Evolutionary conservation across 2,888 invertebrate species (phyloP), one percentile per base, ranked within the genome.

Genomic region (Deilephila elpenor): DNA sequence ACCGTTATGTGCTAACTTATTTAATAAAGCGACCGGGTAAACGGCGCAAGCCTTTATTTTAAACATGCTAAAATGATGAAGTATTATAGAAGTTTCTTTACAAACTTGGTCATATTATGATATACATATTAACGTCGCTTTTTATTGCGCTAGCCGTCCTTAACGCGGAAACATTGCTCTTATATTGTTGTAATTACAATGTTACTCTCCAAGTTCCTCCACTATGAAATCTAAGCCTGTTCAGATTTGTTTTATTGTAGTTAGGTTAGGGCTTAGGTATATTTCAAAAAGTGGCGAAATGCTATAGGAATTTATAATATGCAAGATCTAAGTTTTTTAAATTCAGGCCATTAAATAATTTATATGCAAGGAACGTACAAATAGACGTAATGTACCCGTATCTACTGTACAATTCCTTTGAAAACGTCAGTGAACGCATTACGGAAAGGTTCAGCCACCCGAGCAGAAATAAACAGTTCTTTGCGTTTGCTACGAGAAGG

Each of bases 401-500:
- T 56, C 56, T 19, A 5, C 17, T 37, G 17, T 19, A 34, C 19
- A 71, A 59, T 53, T 32, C 11, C 59, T 34, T 5, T 56, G n/a
- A 0, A 56, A 56, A 56, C n/a, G 29, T 70, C 32, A 56, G 70
- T 56, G n/a, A 70, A 32, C 32, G 3, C 7, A 56, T n/a, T 32
- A 19, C 53, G 17, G n/a, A 17, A 59, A 34, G n/a, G 37, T 59
- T 59, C 71, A 71, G 20, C 59, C 71, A 37, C 34, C 59, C 59
- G 32, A 20, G 32, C 37, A 7, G 70, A 19, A 71, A 71, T 71
- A 71, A 71, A 71, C 71, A 60, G 25, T 34, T 60, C 59, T 71
- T 71, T 71, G 60, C 25, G 44, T 37, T 60, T 34, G 20, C 17
- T 34, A 25, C 37, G 25, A 17, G 37, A 59, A 59, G 71, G 59